Evolutionary conservation across 2,888 invertebrate genomes (phyloP), one percentile per base, ranked within the genome.

Genomic region (Agrenia bidenticulata): DNA sequence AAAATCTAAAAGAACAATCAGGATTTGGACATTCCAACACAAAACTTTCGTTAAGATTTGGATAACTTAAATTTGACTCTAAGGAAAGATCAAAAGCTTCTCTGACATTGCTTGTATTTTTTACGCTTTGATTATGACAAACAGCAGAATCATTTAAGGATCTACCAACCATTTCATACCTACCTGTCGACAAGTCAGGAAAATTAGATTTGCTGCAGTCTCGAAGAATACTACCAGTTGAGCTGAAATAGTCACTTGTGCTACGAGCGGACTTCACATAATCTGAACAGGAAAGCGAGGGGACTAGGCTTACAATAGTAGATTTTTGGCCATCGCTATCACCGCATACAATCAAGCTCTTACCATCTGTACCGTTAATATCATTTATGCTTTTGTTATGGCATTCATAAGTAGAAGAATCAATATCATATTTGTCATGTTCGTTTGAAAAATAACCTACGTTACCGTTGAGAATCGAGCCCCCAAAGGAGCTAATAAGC

Each of bases 1-100:
- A 73, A 60, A 74, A 73, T 58, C 70, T 53, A 23, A 55, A 64
- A 1, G 64, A 51, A 61, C 74, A 74, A 0, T 59, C 54, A 1
- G 72, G 72, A 58, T 69, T 63, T 2, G 74, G 73, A 57, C 74
- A 74, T 58, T 74, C 64, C 24, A 70, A 26, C 7, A 63, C 59
- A 19, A 53, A 45, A 24, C 60, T 64, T 19, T 60, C 58, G 45
- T 51, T 55, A 7, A 15, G 26, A 42, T 53, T 64, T 11, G 21
- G 58, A 19, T n/a, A 42, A 42, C 66, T 67, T 21, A 11, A 27
- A 32, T 37, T 45, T 17, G 45, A 45, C 19, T 60, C 54, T 32
- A 32, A 54, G 23, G 26, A 32, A 41, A 32, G 37, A 13, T 45
- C 54, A 13, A 53, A 11, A 11, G 32, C 19, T 5, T 15, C n/a